Percentiles rank a stretch among this genome's conserved stretches.
Conservation (phyloP, 2,797 vertebrate genomes). For the Melanotaenia pygmaea region DNA sequence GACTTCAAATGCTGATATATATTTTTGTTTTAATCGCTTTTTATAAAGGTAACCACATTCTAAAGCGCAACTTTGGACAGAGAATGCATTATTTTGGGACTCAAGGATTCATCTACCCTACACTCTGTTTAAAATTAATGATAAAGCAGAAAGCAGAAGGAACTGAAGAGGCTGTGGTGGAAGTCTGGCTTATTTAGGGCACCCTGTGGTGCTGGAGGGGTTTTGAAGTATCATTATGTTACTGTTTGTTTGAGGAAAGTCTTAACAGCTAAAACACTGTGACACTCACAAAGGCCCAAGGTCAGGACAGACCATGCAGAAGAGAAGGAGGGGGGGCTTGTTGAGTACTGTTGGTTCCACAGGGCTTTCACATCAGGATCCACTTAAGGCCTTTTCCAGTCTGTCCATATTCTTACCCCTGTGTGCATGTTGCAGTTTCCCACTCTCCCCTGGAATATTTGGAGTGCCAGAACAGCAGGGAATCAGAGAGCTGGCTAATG, state of each 20-base stretch:
- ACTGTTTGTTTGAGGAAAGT: conserved; percentile 84
- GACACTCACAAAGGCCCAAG: conserved; percentile 77
- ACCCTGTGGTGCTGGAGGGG: conserved; percentile 76
- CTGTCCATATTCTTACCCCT: conserved; percentile 56
- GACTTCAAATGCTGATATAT: conserved; percentile 2
- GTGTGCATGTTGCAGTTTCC: conserved; percentile 55
- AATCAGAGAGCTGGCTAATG: conserved; percentile 50
- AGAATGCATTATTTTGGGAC: conserved; percentile 53
- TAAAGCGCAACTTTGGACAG: conserved; percentile 34
- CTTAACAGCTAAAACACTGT: conserved; percentile 81
- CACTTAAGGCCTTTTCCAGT: conserved; percentile 66
- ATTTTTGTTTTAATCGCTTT: conserved; percentile 17
- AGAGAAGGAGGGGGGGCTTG: conserved; percentile 26
- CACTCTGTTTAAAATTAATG: conserved; percentile 78
- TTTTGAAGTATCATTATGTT: conserved; percentile 86
- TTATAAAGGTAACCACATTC: conserved; percentile 12
- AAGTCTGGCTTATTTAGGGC: conserved; percentile 73
- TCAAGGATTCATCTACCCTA: conserved; percentile 66
- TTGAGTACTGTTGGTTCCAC: conserved; percentile 53
- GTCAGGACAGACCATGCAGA: conserved; percentile 67
- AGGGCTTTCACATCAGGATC: conserved; percentile 73
- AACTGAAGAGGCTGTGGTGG: conserved; percentile 52
- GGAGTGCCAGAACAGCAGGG: conserved; percentile 69
- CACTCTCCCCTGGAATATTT: conserved; percentile 59
- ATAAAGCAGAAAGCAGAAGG: conserved; percentile 63